These are phyloP conservation scores for Ormia ochracea DNA, from an alignment of 2,888 invertebrate genomes.

Conservation along the genomic window DNA sequence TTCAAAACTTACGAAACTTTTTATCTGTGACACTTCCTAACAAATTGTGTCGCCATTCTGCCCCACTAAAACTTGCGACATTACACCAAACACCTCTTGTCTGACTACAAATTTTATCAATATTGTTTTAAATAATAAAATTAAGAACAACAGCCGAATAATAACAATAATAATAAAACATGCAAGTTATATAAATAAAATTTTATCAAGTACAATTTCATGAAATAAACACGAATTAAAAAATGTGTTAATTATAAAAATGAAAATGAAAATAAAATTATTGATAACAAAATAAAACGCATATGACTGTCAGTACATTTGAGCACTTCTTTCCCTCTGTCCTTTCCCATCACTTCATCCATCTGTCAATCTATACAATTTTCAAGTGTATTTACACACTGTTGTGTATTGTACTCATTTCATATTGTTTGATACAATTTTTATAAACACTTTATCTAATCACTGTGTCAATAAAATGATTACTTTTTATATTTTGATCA, in stretches of 20 bases:
- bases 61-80: constrained; percentile 9
- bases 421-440: not conserved
- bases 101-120: not conserved
- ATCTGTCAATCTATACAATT: not conserved
- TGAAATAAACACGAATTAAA: constrained; percentile 16
- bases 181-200: not conserved
- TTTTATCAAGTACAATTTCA: constrained; percentile 8
- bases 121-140: constrained; percentile 7
- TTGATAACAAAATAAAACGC: constrained; percentile 19
- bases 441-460: constrained; percentile 36
- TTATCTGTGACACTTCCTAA: not conserved
- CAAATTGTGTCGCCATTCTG: not conserved
- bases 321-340: not conserved
- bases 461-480: constrained; percentile 36
- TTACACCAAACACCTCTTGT: not conserved
- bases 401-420: not conserved
- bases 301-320: not conserved
- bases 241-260: constrained; percentile 1
- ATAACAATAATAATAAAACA: not conserved
- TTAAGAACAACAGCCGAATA: not conserved
- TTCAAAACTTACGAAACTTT: not conserved
- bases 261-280: not conserved
- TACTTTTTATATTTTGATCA: constrained; percentile 4
- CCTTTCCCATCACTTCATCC: not conserved
- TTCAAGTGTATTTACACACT: not conserved